Conservation (phyloP, 2,888 invertebrate species). For the Perithous albicinctus region DNA sequence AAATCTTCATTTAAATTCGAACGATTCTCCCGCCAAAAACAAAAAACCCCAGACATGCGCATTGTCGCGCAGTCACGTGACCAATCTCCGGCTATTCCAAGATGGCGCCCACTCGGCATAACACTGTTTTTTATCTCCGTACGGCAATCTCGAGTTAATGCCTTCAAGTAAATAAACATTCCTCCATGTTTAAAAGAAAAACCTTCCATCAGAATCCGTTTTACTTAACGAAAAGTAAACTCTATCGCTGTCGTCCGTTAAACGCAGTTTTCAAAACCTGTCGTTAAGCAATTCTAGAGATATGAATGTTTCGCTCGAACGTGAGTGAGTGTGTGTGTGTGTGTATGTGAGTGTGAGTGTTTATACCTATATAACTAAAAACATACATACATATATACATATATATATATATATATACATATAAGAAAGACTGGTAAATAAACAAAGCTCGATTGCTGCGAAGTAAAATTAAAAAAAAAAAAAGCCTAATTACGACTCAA, state of each 20-base stretch:
- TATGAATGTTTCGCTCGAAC: slow-evolving; percentile 42
- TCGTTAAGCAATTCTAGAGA: slow-evolving; percentile 31
- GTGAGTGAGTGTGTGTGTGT: slow-evolving; percentile 27
- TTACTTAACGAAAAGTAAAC: slow-evolving; percentile 11
- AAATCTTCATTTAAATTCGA: background rate
- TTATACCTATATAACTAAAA: background rate
- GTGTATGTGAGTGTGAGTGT: slow-evolving; percentile 19
- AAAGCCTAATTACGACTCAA: background rate
- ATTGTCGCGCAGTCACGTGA: background rate
- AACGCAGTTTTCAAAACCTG: slow-evolving; percentile 11
- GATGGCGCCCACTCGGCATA: slow-evolving; percentile 71
- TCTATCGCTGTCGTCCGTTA: background rate
- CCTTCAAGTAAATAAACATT: slow-evolving; percentile 20
- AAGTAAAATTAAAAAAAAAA: background rate
- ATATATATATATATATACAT: background rate
- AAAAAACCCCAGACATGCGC: background rate
- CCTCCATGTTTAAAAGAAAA: slow-evolving; percentile 39
- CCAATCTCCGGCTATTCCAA: slow-evolving; percentile 55
- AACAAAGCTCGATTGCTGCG: slow-evolving; percentile 24
- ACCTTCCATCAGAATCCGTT: slow-evolving; percentile 5
- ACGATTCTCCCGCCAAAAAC: background rate
- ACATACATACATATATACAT: slow-evolving; percentile 9
- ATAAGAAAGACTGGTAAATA: slow-evolving; percentile 4
- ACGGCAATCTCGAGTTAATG: slow-evolving; percentile 22
- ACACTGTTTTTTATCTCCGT: slow-evolving; percentile 64